These are phyloP conservation scores for Erynnis tages DNA, from an alignment of 2,888 invertebrate genomes.

Conservation along the genomic window DNA sequence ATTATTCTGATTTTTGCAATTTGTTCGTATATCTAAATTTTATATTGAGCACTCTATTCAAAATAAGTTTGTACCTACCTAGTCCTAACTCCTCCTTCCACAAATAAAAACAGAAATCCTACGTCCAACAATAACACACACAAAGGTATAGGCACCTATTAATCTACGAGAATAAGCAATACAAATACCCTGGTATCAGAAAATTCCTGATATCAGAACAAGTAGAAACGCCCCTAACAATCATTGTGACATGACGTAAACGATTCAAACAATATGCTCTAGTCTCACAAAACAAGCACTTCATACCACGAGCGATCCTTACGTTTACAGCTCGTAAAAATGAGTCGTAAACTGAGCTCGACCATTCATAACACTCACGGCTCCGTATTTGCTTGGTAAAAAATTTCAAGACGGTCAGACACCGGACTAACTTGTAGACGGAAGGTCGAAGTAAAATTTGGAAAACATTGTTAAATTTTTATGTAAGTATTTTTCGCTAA, in stretches of 20 bases:
- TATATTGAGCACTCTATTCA: too few species aligned
- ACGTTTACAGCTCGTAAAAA: slow-evolving; percentile 76
- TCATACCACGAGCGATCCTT: slow-evolving; percentile 66
- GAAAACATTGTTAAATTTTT: too few species aligned
- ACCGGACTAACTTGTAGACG: neutral
- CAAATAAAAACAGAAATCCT: neutral
- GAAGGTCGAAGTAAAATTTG: too few species aligned
- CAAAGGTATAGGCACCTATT: too few species aligned
- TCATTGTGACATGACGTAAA: neutral
- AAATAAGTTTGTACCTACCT: too few species aligned
- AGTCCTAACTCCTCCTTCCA: too few species aligned
- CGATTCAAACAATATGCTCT: slow-evolving; percentile 29
- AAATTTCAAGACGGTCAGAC: neutral
- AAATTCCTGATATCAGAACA: too few species aligned
- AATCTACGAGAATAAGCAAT: too few species aligned
- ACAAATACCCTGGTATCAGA: too few species aligned
- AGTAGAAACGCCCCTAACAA: neutral
- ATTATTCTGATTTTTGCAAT: neutral
- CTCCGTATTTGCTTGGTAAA: slow-evolving; percentile 68
- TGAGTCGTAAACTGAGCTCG: slow-evolving; percentile 69
- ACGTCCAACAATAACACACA: neutral
- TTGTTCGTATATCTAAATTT: too few species aligned
- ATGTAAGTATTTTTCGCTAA: neutral
- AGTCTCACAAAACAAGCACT: slow-evolving; percentile 40
- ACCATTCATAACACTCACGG: slow-evolving; percentile 71